Conservation (phyloP, 2,113 vertebrate species). For the Nanorana parkeri region DNA sequence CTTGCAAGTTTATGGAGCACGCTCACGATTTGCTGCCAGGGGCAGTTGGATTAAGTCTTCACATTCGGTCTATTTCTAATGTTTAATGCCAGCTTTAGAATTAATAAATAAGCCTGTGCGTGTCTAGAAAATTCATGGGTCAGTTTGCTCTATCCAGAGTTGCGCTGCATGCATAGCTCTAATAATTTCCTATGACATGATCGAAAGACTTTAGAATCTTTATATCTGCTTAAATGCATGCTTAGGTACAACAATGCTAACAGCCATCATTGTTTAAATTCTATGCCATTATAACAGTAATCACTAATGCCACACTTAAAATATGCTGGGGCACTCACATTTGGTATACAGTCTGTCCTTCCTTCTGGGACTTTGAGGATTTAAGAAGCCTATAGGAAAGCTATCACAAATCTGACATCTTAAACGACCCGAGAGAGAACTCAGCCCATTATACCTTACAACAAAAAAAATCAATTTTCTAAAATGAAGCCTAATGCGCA, state of each 20-base stretch:
- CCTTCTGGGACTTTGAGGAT: background rate
- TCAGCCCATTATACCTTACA: slow-evolving; percentile 29
- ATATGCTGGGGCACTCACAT: background rate
- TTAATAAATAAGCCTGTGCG: too few relatives aligned
- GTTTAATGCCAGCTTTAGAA: too few relatives aligned
- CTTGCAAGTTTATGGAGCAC: too few relatives aligned
- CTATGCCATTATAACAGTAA: background rate
- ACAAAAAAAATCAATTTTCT: slow-evolving; percentile 29
- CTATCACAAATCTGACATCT: slow-evolving; percentile 42
- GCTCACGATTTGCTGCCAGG: too few relatives aligned
- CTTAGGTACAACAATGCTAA: background rate
- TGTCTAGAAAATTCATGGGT: background rate
- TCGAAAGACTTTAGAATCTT: background rate
- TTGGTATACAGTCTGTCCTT: background rate
- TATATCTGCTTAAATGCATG: background rate
- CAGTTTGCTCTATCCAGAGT: background rate
- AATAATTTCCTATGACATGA: background rate
- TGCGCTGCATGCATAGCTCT: background rate
- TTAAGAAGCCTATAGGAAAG: slow-evolving; percentile 43
- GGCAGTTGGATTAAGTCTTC: too few relatives aligned
- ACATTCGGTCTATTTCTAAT: too few relatives aligned
- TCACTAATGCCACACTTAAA: background rate
- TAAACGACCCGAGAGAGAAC: slow-evolving; percentile 40
- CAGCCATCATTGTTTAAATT: background rate
- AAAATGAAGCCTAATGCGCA: slow-evolving; percentile 42